Evolutionary conservation across 2,797 vertebrate genomes (phyloP), one percentile per base, ranked within the genome.

Genomic region (Coluber constrictor): DNA sequence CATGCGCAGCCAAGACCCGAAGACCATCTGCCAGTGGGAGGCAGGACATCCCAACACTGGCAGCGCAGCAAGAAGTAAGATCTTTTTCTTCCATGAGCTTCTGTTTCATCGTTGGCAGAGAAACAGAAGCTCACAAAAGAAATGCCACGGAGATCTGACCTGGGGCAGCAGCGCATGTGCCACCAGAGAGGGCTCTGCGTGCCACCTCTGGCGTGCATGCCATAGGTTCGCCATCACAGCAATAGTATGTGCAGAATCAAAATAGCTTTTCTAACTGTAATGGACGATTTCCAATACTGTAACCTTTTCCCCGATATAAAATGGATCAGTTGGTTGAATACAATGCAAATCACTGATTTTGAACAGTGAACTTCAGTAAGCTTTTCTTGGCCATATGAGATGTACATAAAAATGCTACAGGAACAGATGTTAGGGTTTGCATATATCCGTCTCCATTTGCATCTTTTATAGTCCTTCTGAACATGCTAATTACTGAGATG

Each of bases 391-490:
- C 32, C 7, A 16, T 32, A 37, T 87, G 55, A 90, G 93, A 32
- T 25, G 88, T 86, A 87, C 83, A 60, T 92, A 90, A 90, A 74
- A 60, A 93, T 91, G 8, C n/a, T 6, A 37, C 86, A 93, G 74
- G 51, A 92, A 79, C 43, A 89, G 57, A 37, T 79, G 10, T 15
- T 93, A 91, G 54, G 55, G 15, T 27, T 70, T 92, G 20, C 83
- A 70, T 79, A 56, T 90, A 94, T 32, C 23, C 37, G 79, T 87
- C 61, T 92, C 9, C 51, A 92, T 86, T 11, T 54, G 29, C 93
- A 61, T 91, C 51, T 89, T 92, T 94, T 91, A 92, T 79, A 59
- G 56, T 32, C 3, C 88, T 57, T 92, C 47, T 89, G 5, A 66
- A 91, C 54, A 83, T 27, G 47, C 63, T 91, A 27, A 89, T 93